Conservation (phyloP, 2,797 vertebrate species). For the Cuculus canorus region DNA sequence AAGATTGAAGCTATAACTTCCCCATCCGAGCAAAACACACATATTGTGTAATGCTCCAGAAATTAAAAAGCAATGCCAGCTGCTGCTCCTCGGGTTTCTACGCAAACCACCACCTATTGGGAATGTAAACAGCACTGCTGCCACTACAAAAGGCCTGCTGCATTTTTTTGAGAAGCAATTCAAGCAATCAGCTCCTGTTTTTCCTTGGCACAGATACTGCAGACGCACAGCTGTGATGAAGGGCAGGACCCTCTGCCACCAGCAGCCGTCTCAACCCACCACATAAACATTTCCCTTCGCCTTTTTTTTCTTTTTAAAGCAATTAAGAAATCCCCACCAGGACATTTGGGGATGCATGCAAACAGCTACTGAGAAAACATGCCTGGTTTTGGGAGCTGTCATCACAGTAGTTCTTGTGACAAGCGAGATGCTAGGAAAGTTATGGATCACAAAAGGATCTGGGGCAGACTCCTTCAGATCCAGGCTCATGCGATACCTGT, state of each 20-base stretch:
- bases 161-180: not conserved
- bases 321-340: not conserved
- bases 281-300: not conserved
- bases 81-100: not conserved
- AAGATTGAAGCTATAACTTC: not conserved
- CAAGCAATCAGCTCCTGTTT: not conserved
- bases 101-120: not conserved
- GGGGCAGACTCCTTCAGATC: not conserved
- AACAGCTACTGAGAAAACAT: slow-evolving; percentile 23
- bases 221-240: not conserved
- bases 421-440: not conserved
- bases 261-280: not conserved
- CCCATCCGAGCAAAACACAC: not conserved
- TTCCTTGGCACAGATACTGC: not conserved
- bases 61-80: not conserved
- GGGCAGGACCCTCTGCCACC: not conserved
- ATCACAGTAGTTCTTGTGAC: not conserved
- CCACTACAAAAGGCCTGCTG: not conserved
- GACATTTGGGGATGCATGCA: not conserved
- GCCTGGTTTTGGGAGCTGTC: not conserved
- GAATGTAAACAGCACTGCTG: not conserved
- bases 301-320: not conserved
- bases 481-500: not conserved
- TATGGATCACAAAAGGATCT: fast-evolving
- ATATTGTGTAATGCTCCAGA: not conserved